Evolutionary conservation across 2,113 vertebrate species (phyloP), one percentile per base, ranked within the genome.

Genomic region (Australoheros scitulus): DNA sequence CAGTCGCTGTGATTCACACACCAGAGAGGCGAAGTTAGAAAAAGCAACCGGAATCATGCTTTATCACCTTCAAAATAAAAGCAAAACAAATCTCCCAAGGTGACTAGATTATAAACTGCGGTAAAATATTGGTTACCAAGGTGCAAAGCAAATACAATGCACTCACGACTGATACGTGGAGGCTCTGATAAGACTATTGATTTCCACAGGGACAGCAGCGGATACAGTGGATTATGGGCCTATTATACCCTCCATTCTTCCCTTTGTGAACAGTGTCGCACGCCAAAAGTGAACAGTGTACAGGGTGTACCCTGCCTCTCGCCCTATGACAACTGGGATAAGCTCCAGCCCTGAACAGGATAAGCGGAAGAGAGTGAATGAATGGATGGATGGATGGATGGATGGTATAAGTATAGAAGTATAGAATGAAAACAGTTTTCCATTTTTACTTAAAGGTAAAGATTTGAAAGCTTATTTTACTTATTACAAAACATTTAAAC

Each of bases 31-130:
- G 79, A 83, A 89, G 86, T 15, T 57, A 32, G 5, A 26, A 6
- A 0, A 11, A 3, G 13, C 1, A 41, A 47, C 70, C 22, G 76
- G 84, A 84, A 63, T 0, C 9, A 15, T 0, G 61, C 1, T 17
- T 1, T 0, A 3, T 0, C 1, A 1, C 50, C 9, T 89, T 88
- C 85, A 85, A 15, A 86, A 77, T 92, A 87, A 93, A 86, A 81
- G 61, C 32, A 20, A 1, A 57, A 22, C 7, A 3, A n/a, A 8
- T 1, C 43, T 47, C 43, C 3, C 6, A 13, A 15, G 38, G 36
- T 38, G 36, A 38, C 8, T 38, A 38, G 36, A 8, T 38, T 7
- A 38, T 2, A 38, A 38, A 38, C 7, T 3, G 34, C 9, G 11
- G 11, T 11, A 10, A 41, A 41, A 10, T 11, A 11, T 11, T 11